Evolutionary conservation across 2,888 invertebrate genomes (phyloP), one percentile per base, ranked within the genome.

Genomic region (Drosophila kokeensis): DNA sequence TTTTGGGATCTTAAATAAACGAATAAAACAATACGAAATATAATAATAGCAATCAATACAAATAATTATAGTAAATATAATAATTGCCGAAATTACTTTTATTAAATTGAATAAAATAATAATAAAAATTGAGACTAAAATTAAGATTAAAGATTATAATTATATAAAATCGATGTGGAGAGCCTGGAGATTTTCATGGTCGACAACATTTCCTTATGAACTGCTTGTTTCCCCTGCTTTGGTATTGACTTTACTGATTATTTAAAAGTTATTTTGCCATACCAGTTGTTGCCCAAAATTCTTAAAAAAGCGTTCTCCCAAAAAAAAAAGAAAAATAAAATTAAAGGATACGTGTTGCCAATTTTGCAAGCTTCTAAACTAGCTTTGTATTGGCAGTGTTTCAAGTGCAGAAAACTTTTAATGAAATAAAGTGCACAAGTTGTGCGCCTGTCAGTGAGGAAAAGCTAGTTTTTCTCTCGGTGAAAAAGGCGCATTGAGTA

Each of bases 201-300:
- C n/a, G n/a, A n/a, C n/a, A n/a, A n/a, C n/a, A n/a, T n/a, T n/a
- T n/a, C 3, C 11, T 0, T 27, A 2, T 49, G 18, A 57, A 60
- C 15, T 15, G 66, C 40, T 45, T 24, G 32, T 48, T 24, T 61
- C 40, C 21, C 8, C n/a, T 15, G 18, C 21, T 38, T 49, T 24
- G 57, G 50, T 38, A 61, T 74, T 61, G 50, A 54, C 49, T 60
- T 38, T 11, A 52, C 30, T 77, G 64, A 81, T 86, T 71, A 79
- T 71, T 68, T 68, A 54, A 52, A 70, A 79, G 81, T 77, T 81
- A 83, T 82, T 72, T 86, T 55, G 10, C 38, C 30, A 38, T 50
- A 27, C 40, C 52, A 42, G 59, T 53, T 61, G 55, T 45, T 38
- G 53, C 49, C 3, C 27, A 50, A 48, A 69, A 76, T 55, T 81